These are phyloP conservation scores for Misgurnus mizolepis DNA, from an alignment of 2,113 vertebrate genomes.

Conservation along the genomic window DNA sequence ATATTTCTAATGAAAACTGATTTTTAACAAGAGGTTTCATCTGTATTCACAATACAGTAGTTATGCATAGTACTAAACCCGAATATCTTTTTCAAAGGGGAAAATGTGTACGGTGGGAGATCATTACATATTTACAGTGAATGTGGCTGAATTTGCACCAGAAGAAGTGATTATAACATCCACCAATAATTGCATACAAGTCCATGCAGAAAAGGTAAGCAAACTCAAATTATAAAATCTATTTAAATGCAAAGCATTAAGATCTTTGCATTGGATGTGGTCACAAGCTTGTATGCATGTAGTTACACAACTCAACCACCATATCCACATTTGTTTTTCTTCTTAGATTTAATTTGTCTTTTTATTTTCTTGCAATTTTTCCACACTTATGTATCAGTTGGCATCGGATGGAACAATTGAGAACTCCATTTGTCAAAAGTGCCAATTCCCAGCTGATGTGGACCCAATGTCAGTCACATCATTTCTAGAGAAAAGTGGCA, in stretches of 20 bases:
- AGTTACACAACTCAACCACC: too few species aligned
- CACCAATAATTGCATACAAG: slow-evolving; percentile 88
- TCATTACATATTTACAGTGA: slow-evolving; percentile 85
- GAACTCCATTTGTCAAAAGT: slow-evolving; percentile 88
- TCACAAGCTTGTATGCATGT: too few species aligned
- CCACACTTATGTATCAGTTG: slow-evolving; percentile 65
- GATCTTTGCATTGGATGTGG: too few species aligned
- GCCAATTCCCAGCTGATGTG: slow-evolving; percentile 87
- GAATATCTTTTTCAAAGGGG: slow-evolving; percentile 58
- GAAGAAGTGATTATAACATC: slow-evolving; percentile 88
- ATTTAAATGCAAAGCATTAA: too few species aligned
- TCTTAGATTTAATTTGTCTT: background rate
- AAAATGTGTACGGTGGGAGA: slow-evolving; percentile 82
- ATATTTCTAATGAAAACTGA: background rate
- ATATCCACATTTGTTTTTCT: background rate
- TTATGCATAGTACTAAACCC: background rate
- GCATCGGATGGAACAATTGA: slow-evolving; percentile 80
- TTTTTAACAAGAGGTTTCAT: background rate
- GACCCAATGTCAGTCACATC: slow-evolving; percentile 85
- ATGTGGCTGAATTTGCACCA: slow-evolving; percentile 85
- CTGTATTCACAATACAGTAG: background rate
- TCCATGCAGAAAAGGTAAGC: slow-evolving; percentile 89
- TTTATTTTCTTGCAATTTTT: background rate
- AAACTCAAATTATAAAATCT: too few species aligned
- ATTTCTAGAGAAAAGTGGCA: slow-evolving; percentile 72